A percentile compares a stretch with the other conserved stretches of the same genome.
These are phyloP conservation scores for Crematogaster levior DNA, from an alignment of 2,888 invertebrate genomes.

Conservation along the genomic window DNA sequence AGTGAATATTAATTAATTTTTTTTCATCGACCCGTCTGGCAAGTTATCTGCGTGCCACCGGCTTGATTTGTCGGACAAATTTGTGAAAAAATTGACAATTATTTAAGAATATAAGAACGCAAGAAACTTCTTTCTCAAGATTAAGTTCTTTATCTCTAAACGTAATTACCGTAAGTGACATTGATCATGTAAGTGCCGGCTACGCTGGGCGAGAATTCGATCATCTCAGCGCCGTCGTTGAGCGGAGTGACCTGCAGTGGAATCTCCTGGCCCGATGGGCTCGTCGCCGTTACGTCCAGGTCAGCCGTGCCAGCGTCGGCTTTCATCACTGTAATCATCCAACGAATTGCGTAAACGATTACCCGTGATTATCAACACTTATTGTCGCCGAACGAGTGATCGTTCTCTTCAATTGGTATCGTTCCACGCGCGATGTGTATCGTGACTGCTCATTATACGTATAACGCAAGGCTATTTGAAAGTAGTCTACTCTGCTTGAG, in stretches of 20 bases:
- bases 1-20: too few relatives aligned
- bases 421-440: conserved; percentile 32
- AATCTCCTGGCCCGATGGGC: conserved; percentile 94
- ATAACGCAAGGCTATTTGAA: conserved; percentile 78
- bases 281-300: conserved; percentile 94
- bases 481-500: conserved; percentile 76
- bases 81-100: too few relatives aligned
- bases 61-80: too few relatives aligned
- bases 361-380: background rate
- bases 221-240: conserved; percentile 90
- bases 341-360: background rate
- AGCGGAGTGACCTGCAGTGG: conserved; percentile 92
- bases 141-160: background rate
- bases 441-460: conserved; percentile 42
- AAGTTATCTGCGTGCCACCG: too few relatives aligned
- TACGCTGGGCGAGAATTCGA: conserved; percentile 94
- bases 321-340: conserved; percentile 89
- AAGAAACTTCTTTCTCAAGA: background rate
- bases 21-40: too few relatives aligned
- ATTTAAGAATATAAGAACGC: too few relatives aligned
- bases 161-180: conserved; percentile 88
- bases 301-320: conserved; percentile 94
- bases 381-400: background rate
- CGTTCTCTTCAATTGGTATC: background rate
- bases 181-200: conserved; percentile 91